These are phyloP conservation scores for Tenodera sinensis DNA, from an alignment of 2,888 invertebrate genomes.

Conservation along the genomic window DNA sequence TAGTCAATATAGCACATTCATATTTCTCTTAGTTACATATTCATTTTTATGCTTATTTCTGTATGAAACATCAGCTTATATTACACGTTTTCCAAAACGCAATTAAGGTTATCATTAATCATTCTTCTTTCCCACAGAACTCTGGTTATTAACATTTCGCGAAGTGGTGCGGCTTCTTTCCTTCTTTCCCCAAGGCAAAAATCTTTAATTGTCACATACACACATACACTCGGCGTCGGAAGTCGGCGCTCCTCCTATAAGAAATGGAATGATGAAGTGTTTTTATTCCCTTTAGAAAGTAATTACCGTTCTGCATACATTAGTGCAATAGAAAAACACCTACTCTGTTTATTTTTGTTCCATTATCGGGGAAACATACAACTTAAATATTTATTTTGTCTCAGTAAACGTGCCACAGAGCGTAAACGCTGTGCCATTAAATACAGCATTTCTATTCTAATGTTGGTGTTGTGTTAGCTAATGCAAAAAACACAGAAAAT, in stretches of 20 bases:
- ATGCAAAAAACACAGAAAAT: too few relatives aligned
- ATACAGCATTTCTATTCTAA: too few relatives aligned
- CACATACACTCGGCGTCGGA: neutral
- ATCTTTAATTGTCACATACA: neutral
- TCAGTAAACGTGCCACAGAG: too few relatives aligned
- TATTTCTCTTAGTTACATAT: too few relatives aligned
- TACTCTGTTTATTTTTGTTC: too few relatives aligned
- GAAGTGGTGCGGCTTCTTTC: neutral
- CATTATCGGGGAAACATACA: too few relatives aligned
- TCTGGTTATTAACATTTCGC: neutral
- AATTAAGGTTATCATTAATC: neutral
- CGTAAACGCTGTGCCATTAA: too few relatives aligned
- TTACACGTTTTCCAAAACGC: neutral
- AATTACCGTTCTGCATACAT: neutral
- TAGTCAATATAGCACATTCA: too few relatives aligned
- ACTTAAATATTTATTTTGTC: too few relatives aligned
- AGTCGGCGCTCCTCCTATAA: neutral
- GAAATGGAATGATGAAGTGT: neutral
- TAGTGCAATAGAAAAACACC: neutral
- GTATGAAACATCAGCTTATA: neutral
- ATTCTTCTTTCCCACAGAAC: neutral
- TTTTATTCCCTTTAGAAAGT: neutral
- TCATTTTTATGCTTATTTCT: too few relatives aligned
- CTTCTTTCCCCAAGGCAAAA: neutral
- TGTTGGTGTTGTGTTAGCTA: too few relatives aligned